Evolutionary conservation across 2,888 invertebrate genomes (phyloP), one percentile per base, ranked within the genome.

Genomic region (Leptinotarsa rubiginosa): DNA sequence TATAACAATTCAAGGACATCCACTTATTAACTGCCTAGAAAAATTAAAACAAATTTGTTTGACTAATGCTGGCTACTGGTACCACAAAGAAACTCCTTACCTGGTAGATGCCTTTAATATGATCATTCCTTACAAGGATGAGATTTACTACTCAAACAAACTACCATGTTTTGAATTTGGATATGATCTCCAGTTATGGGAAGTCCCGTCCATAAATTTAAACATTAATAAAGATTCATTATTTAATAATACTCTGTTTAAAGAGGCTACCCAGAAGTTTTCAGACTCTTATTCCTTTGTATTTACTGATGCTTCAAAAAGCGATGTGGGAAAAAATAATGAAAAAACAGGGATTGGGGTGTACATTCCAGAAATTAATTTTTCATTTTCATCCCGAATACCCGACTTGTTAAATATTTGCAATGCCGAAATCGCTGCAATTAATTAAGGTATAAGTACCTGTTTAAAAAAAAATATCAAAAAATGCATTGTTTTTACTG

Each of bases 131-230:
- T 54, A 20, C 18, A 54, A 7, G 18, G 3, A n/a, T 1, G 54
- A 54, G 2, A 54, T 54, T 18, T 54, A 54, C 18, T 54, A 18
- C 20, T 18, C 18, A 54, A n/a, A 54, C 1, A 18, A n/a, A 12
- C 18, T 54, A 20, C 54, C 54, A 25, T 59, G 59, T 12, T 59
- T 59, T 59, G 59, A 59, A 25, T 59, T 59, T 25, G 25, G 22
- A 22, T 59, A 59, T 25, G 25, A 59, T 12, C 22, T 59, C 15
- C 59, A 59, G 3, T 13, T 25, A 13, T 15, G 59, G 22, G 4
- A 12, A 25, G 59, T 54, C 10, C 25, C 59, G 5, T 59, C 15
- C 16, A 25, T 25, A 4, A 22, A 59, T 25, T 15, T 59, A 10
- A 25, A 59, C 3, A 59, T 59, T 22, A 3, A 59, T 4, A 59